Evolutionary conservation across 2,797 vertebrate species (phyloP).

Genomic region (Melanogrammus aeglefinus): DNA sequence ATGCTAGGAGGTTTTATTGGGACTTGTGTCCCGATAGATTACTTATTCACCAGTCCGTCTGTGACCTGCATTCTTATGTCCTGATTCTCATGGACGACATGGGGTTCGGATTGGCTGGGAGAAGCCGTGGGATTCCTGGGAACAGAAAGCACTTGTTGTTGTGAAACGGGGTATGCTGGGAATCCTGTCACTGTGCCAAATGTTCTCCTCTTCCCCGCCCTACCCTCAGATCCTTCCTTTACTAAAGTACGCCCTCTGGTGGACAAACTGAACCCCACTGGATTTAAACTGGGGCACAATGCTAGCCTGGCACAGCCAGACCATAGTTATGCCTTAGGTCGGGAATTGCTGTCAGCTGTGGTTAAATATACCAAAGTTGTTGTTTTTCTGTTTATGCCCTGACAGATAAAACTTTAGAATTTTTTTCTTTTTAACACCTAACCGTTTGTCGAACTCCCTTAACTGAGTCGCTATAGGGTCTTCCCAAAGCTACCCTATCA

Average conservation of each 20-base stretch:
- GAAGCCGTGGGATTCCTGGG: conserved; percentile 1
- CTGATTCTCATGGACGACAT: conserved; percentile 1
- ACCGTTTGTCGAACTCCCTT: background rate
- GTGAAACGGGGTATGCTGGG: conserved; percentile 4
- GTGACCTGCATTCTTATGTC: conserved; percentile 14
- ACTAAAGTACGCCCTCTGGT: background rate
- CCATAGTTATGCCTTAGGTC: background rate
- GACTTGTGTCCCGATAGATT: background rate
- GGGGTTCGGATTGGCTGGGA: background rate
- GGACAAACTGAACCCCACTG: background rate
- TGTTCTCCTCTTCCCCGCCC: background rate
- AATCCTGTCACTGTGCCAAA: conserved; percentile 9
- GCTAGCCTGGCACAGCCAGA: background rate
- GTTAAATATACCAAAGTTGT: background rate
- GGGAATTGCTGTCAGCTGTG: background rate
- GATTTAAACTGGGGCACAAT: background rate
- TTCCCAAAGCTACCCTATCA: background rate
- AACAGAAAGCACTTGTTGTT: conserved; percentile 4
- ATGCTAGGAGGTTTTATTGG: background rate
- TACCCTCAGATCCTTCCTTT: background rate
- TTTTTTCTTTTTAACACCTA: background rate
- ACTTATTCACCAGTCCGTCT: background rate
- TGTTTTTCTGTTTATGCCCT: background rate
- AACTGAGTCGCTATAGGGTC: background rate
- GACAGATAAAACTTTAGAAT: background rate